Base-by-base conservation (phyloP, 2,113 vertebrate genomes). In the Mungos mungo region DNA sequence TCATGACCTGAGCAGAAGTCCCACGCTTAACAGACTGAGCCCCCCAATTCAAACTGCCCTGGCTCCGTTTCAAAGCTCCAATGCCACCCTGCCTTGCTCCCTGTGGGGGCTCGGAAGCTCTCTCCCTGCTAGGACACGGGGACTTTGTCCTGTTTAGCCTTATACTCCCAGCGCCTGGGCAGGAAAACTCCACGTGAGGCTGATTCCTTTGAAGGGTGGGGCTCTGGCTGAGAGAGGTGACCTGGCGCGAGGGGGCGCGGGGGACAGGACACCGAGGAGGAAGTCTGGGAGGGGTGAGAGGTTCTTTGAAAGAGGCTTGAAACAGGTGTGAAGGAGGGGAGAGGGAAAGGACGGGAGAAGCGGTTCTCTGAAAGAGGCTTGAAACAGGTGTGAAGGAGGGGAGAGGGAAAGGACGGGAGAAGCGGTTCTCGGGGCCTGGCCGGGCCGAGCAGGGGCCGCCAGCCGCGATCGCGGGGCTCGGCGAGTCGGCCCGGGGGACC, bases 401-500 rank as follows among this genome's bases (percentile, higher is more conserved):
- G 25, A 88, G 52, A 35, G 18, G 63, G 52, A 35, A 18, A 71
- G 57, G 21, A 19, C 14, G 2, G 21, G 35, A 3, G 7, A 57
- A 72, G 47, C 47, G 19, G 3, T 38, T 47, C 45, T 31, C 33
- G 2, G 7, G 6, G 9, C 52, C 66, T 21, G 69, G 54, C 52
- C 52, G 0, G 27, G 76, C 14, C 10, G 52, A 77, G 92, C 19
- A 47, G 25, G 21, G 5, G 47, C 50, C 3, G 0, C 31, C n/a
- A 13, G 29, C 21, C 4, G 1, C 29, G 54, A 23, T 8, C 3
- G 11, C n/a, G 2, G 7, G 29, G 16, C 27, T 31, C 60, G 5
- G 11, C 9, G 1, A 0, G 38, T 5, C 21, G 57, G 38, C n/a
- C 9, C 69, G n/a, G 0, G 45, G 60, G 33, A 10, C 31, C 33